Evolutionary conservation across 2,888 invertebrate species (phyloP).

Genomic region (Erynnis tages): DNA sequence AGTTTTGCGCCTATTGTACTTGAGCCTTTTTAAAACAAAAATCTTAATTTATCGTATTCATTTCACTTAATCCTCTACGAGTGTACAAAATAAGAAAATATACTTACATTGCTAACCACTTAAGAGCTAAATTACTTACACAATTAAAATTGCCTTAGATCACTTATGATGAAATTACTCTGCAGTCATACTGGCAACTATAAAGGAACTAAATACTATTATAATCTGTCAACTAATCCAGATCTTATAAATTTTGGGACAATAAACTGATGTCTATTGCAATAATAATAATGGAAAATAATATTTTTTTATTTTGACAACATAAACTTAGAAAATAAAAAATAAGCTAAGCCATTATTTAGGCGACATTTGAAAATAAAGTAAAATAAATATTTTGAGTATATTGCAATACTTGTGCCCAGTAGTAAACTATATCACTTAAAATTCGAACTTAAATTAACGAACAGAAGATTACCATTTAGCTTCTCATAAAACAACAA

Average conservation of each 20-base stretch:
- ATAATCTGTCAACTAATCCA: constrained; percentile 1
- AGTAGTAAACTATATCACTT: not conserved
- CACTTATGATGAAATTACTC: not conserved
- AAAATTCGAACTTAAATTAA: not conserved
- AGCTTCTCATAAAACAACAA: constrained; percentile 15
- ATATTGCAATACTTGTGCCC: constrained; percentile 15
- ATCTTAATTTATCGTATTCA: not conserved
- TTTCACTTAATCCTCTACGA: not conserved
- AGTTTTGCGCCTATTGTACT: too few species aligned
- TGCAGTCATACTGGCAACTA: constrained; percentile 38
- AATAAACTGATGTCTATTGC: not conserved
- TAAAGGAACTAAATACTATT: constrained; percentile 33
- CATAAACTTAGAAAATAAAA: too few species aligned
- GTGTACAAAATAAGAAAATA: not conserved
- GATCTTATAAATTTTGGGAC: constrained; percentile 1
- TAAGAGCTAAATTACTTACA: not conserved
- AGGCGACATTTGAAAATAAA: not conserved
- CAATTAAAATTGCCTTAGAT: not conserved
- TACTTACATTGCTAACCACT: not conserved
- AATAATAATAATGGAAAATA: not conserved
- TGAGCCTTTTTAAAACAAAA: not conserved
- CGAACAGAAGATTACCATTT: not conserved
- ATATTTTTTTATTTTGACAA: too few species aligned
- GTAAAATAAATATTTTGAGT: not conserved
- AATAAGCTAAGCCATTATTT: too few species aligned